phyloP scores from a whole-genome alignment of 1,140 invertebrate species.

The Parapsyche elsis region DNA sequence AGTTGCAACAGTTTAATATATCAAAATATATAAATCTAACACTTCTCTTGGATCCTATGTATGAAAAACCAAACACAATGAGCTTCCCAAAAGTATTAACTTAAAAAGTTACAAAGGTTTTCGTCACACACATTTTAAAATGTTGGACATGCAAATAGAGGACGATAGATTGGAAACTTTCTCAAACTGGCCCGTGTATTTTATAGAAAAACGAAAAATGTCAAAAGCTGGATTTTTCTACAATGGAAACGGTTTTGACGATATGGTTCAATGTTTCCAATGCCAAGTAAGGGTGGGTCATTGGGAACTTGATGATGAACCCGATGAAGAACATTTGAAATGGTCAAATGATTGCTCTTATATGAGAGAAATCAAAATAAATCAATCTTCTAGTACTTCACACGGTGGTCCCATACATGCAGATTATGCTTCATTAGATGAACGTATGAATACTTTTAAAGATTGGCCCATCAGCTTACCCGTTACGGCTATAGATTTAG shows the following conservation, averaged over 20 bases:
- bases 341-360: neutral
- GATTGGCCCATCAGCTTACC: neutral
- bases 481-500: neutral
- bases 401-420: neutral
- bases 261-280: neutral
- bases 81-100: no score
- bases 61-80: no score
- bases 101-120: no score
- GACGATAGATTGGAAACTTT: neutral
- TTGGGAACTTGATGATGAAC: neutral
- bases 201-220: neutral
- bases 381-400: no score
- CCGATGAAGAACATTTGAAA: neutral
- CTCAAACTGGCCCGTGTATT: neutral
- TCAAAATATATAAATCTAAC: no score
- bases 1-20: no score
- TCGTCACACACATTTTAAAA: no score
- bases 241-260: neutral
- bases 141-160: no score
- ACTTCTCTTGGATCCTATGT: no score
- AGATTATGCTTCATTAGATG: neutral
- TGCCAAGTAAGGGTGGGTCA: neutral
- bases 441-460: neutral
- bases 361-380: neutral
- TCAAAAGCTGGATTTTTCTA: neutral